A percentile compares a stretch with the other conserved stretches of the same genome.
Evolutionary conservation across 2,797 vertebrate genomes (phyloP).

Genomic region (Sebastes steindachneri): DNA sequence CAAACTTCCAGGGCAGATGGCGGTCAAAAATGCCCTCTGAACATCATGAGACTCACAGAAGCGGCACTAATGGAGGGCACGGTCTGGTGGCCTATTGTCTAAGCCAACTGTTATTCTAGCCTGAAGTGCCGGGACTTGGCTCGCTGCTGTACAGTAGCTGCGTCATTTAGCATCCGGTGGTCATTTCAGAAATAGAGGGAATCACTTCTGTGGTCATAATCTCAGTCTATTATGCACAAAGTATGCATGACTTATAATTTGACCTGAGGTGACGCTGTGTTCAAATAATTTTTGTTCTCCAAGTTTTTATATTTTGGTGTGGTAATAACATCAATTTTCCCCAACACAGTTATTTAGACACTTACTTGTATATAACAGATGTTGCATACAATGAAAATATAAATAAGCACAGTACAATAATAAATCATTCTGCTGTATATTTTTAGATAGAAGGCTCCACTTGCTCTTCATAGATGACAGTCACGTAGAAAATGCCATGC

Average conservation of each 20-base stretch:
- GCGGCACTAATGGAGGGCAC: constrained; percentile 69
- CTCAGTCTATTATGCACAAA: not conserved
- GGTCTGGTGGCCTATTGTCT: constrained; percentile 63
- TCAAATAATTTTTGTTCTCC: not conserved
- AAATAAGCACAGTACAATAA: not conserved
- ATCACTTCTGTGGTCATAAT: constrained; percentile 6
- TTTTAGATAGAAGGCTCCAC: not conserved
- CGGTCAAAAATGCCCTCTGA: constrained; percentile 55
- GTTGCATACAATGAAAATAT: not conserved
- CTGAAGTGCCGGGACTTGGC: constrained; percentile 40
- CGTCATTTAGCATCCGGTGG: constrained; percentile 43
- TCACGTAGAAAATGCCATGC: not conserved
- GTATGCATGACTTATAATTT: not conserved
- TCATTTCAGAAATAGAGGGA: constrained; percentile 34
- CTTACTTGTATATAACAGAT: not conserved
- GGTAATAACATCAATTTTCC: not conserved
- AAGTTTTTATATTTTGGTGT: not conserved
- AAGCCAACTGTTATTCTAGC: constrained; percentile 65
- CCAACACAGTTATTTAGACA: not conserved
- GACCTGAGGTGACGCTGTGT: not conserved
- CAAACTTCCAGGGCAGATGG: constrained; percentile 66
- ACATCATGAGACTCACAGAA: constrained; percentile 57
- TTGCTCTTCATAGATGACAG: not conserved
- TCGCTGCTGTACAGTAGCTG: constrained; percentile 45
- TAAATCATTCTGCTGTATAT: not conserved